Base-by-base conservation (phyloP, 1,140 invertebrate species). In the Pachyrhynchus sulphureomaculatus region DNA sequence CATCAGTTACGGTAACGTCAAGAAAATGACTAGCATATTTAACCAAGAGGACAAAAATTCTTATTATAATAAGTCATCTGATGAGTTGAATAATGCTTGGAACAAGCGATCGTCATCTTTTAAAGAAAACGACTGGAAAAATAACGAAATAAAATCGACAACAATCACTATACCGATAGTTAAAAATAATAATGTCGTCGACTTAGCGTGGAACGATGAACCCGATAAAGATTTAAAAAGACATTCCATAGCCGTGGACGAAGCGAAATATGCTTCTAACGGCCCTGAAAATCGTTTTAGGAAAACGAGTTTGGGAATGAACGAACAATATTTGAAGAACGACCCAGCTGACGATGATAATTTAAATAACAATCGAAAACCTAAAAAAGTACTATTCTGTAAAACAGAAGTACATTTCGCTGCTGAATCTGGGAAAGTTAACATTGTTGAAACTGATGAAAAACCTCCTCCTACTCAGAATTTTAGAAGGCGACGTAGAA, bases 341-440 rank as follows among this genome's bases (percentile, higher is more conserved):
- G 71, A 74, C 9, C 3, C 4, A 1, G n/a, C 36, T 13, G 74
- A 73, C 17, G 64, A 70, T 20, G 63, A 64, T 39, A 70, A 58
- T 55, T 62, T 57, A 15, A 69, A 52, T 48, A 77, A 80, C 23
- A 44, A 23, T 18, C 77, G 79, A 62, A 84, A 78, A 77, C 74
- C 80, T 12, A 92, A 91, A 74, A 88, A 84, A 76, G 90, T 92
- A 0, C 89, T 88, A 67, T 92, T 92, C 74, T 89, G 88, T 72
- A 91, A 91, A 78, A 92, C 89, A 0, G 90, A 92, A 78, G 84
- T 92, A 15, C 90, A 92, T 74, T 91, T 92, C 75, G 87, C 88
- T 0, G 86, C 88, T n/a, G 90, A 91, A 69, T 86, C 88, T 1
- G 90, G 90, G 0, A 85, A 85, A 66, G 87, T 92, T 0, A 90